Conservation (phyloP, 2,888 invertebrate genomes). For the Nematopogon swammerdamellus region DNA sequence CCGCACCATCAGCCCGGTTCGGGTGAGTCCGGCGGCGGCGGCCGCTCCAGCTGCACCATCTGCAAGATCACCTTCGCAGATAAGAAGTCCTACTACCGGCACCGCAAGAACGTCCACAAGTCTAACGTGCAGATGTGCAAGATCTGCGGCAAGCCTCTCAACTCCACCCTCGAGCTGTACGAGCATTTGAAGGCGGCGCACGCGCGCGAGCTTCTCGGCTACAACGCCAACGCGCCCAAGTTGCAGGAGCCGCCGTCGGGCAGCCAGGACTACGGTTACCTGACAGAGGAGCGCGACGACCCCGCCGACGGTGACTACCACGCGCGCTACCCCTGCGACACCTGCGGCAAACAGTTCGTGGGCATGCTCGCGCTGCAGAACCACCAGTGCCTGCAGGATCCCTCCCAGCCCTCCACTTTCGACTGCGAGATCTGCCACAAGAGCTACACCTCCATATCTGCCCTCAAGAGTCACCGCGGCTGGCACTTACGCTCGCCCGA, state of each 20-base stretch:
- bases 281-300: slow-evolving; percentile 32
- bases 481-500: slow-evolving; percentile 63
- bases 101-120: slow-evolving; percentile 55
- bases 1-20: slow-evolving; percentile 18
- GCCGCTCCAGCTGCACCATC: slow-evolving; percentile 54
- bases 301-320: slow-evolving; percentile 37
- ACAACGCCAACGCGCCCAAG: slow-evolving; percentile 38
- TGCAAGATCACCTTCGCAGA: slow-evolving; percentile 61
- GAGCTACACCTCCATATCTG: slow-evolving; percentile 62
- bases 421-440: slow-evolving; percentile 65
- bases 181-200: slow-evolving; percentile 61
- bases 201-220: slow-evolving; percentile 47
- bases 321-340: slow-evolving; percentile 51
- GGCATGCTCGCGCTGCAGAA: slow-evolving; percentile 49
- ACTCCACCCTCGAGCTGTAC: slow-evolving; percentile 60
- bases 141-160: slow-evolving; percentile 61
- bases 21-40: slow-evolving; percentile 20
- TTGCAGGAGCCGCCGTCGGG: slow-evolving; percentile 28
- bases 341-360: slow-evolving; percentile 54
- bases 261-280: slow-evolving; percentile 26
- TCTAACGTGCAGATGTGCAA: slow-evolving; percentile 56
- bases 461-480: slow-evolving; percentile 64
- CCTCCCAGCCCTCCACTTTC: slow-evolving; percentile 39
- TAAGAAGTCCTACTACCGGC: slow-evolving; percentile 58
- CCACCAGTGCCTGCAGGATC: slow-evolving; percentile 50